Conservation (phyloP, 2,797 vertebrate species). For the Epinephelus malabaricus region DNA sequence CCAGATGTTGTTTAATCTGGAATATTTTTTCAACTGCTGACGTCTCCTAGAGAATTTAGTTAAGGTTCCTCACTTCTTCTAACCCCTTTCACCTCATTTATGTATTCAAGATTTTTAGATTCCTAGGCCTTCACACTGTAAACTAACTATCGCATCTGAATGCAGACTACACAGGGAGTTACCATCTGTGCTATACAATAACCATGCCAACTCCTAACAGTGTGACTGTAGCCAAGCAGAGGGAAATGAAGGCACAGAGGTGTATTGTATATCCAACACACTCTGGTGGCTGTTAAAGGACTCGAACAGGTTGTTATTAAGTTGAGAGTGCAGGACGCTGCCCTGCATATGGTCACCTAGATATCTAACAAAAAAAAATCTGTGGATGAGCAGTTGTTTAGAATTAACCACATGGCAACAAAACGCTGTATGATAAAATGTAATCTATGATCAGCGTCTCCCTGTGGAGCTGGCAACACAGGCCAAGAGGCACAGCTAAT, state of each 20-base stretch:
- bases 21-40: background rate
- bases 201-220: constrained; percentile 30
- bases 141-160: constrained; percentile 9
- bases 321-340: constrained; percentile 18
- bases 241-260: constrained; percentile 80
- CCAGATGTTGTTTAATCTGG: constrained; percentile 31
- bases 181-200: constrained; percentile 23
- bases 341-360: constrained; percentile 18
- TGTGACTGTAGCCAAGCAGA: constrained; percentile 47
- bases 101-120: background rate
- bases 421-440: constrained; percentile 26
- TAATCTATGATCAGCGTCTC: constrained; percentile 8
- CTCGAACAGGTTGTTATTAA: constrained; percentile 37
- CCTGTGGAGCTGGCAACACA: constrained; percentile 32
- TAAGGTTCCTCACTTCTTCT: constrained; percentile 1
- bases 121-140: constrained; percentile 5
- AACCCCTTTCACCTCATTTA: background rate
- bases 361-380: constrained; percentile 10
- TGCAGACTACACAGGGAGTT: constrained; percentile 8
- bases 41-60: background rate
- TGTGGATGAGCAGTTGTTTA: constrained; percentile 24
- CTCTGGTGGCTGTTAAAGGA: constrained; percentile 72
- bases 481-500: constrained; percentile 30
- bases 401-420: constrained; percentile 41
- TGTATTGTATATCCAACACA: constrained; percentile 64